phyloP scores from a whole-genome alignment of 2,113 vertebrate species.

The Onychorhynchus coronatus region DNA sequence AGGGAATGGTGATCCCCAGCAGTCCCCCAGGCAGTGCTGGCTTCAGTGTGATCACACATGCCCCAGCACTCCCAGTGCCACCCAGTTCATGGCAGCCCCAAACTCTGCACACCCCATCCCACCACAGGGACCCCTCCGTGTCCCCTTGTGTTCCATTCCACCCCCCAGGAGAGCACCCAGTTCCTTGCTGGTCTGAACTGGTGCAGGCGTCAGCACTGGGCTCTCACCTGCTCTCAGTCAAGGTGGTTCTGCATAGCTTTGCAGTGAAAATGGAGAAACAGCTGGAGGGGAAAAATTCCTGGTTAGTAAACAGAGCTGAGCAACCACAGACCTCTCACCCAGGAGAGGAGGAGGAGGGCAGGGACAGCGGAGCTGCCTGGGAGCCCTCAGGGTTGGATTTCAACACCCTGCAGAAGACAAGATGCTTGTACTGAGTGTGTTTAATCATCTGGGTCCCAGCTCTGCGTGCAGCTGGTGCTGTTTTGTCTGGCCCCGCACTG shows the following conservation, averaged over 20 bases:
- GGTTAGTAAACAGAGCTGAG: constrained; percentile 22
- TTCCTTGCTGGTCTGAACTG: background rate
- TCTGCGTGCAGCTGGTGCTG: background rate
- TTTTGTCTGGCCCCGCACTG: background rate
- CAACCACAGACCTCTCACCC: constrained; percentile 1
- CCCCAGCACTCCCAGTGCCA: background rate
- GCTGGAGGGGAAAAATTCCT: background rate
- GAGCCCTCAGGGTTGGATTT: background rate
- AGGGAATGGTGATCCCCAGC: background rate
- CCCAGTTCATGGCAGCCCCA: background rate
- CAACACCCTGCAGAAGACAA: constrained; percentile 8
- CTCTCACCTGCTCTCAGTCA: background rate
- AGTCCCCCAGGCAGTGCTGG: background rate
- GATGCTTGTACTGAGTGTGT: background rate
- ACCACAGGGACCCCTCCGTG: rapidly evolving
- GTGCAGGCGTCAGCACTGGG: background rate
- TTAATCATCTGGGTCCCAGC: background rate
- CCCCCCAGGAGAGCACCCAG: background rate
- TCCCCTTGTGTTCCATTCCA: background rate
- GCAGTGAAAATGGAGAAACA: background rate
- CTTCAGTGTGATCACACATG: rapidly evolving
- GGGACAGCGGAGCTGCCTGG: background rate
- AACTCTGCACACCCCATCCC: background rate
- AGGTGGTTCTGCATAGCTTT: background rate
- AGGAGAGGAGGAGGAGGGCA: constrained; percentile 17